Conservation (phyloP, 2,797 vertebrate genomes). For the Toxotes lorentzi region DNA sequence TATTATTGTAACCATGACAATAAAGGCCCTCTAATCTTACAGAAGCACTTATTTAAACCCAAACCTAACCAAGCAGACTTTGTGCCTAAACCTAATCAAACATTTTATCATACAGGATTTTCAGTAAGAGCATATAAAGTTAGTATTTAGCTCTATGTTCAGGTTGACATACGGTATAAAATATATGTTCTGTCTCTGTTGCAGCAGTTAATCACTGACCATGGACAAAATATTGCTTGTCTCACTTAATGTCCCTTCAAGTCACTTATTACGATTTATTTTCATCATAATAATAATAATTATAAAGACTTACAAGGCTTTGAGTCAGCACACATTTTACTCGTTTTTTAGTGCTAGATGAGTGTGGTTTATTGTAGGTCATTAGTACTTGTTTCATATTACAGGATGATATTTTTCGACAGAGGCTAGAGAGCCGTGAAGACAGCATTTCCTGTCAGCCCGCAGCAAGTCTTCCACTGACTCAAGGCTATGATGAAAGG, state of each 20-base stretch:
- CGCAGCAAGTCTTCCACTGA: constrained; percentile 59
- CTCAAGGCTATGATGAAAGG: constrained; percentile 74
- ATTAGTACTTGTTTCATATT: constrained; percentile 70
- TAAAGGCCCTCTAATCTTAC: no score
- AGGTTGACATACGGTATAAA: not conserved
- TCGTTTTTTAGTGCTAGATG: constrained; percentile 31
- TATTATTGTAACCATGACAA: no score
- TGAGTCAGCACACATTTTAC: constrained; percentile 24
- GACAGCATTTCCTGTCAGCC: constrained; percentile 65
- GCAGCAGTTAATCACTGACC: not conserved
- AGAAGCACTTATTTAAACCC: no score
- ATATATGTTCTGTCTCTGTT: constrained; percentile 1
- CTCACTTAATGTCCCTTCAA: constrained; percentile 1
- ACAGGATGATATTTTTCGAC: constrained; percentile 63
- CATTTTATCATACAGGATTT: not conserved
- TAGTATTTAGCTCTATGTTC: not conserved
- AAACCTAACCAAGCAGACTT: no score
- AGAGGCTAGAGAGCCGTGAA: constrained; percentile 49
- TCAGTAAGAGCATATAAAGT: not conserved
- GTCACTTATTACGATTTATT: constrained; percentile 25
- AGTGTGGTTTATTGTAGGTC: constrained; percentile 42
- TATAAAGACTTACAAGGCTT: constrained; percentile 7
- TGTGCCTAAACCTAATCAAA: no score
- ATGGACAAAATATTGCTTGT: not conserved
- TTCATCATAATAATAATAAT: constrained; percentile 29